These are phyloP conservation scores for Tamias sibiricus DNA, from an alignment of 2,113 vertebrate species.

Conservation along the genomic window DNA sequence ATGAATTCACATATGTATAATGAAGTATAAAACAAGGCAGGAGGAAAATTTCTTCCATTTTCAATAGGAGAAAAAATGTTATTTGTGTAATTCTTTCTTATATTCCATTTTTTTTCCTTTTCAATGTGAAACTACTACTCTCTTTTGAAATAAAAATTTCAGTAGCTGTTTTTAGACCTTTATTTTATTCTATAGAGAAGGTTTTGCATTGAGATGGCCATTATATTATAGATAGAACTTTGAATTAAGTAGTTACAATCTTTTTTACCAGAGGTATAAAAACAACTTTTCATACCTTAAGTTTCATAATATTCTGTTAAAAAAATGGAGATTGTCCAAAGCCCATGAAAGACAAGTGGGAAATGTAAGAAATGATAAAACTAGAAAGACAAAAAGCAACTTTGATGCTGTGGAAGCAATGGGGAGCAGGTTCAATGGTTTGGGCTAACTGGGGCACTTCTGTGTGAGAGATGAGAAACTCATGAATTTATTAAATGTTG, in stretches of 20 bases:
- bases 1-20: background rate
- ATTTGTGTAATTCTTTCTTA: background rate
- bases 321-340: background rate
- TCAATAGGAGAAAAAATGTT: background rate
- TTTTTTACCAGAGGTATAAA: background rate
- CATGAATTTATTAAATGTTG: background rate
- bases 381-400: background rate
- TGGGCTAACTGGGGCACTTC: background rate
- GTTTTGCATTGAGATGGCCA: background rate
- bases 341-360: background rate
- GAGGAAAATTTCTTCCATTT: background rate
- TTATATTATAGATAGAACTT: background rate
- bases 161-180: background rate
- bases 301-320: background rate
- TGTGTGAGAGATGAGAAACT: background rate
- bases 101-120: background rate
- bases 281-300: background rate
- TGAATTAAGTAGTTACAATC: background rate
- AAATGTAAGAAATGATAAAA: background rate
- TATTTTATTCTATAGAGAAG: background rate
- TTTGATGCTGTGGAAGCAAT: background rate
- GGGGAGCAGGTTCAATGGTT: background rate
- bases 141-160: background rate
- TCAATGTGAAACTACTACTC: background rate
- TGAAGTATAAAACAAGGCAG: background rate